Base-by-base conservation (phyloP, 2,888 invertebrate species). In the Trachelus tabidus region DNA sequence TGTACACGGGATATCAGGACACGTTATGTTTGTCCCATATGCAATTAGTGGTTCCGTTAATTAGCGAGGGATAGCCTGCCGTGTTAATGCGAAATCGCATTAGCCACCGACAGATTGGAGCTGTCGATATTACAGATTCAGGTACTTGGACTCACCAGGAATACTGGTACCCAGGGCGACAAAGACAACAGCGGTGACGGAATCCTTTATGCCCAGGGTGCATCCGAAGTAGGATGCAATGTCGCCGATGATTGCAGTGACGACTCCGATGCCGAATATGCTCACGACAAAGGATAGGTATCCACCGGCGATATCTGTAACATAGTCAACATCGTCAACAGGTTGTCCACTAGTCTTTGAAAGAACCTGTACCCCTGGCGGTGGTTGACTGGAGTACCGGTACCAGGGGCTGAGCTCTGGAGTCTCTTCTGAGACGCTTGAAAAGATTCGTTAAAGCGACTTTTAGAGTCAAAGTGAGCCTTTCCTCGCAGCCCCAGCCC, bases 121-220 rank as follows among this genome's bases (percentile, higher is more conserved):
- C 56, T 56, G 56, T 23, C 56, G 56, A 56, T 56, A 56, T 56
- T 56, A 9, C 9, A 9, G 23, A 56, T 56, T 56, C 56, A 6
- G 56, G 9, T 23, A 23, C 9, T 73, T 79, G 12, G 79, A 86
- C 91, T 93, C 92, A 98, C 98, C 98, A 93, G 99, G 99, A 93
- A 99, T 96, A 93, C 98, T 98, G 82, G 99, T 99, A 85, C 99
- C 99, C 83, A 99, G 94, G 15, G 99, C 99, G 33, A 99, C 99
- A 91, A 99, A 98, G 71, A 98, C 96, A 87, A 99, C 98, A 86
- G 99, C 99, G 75, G 99, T 99, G 83, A 99, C 98, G 11, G 98
- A 95, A 92, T 99, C 99, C 92, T 97, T 96, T 88, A 99, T 96
- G 84, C 99, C 99, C 77, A 99, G 94, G 35, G 98, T 98, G 92